Percentiles rank a stretch among this genome's conserved stretches.
These are phyloP conservation scores for Drosophila mimetica DNA, from an alignment of 2,888 invertebrate species.

Conservation along the genomic window DNA sequence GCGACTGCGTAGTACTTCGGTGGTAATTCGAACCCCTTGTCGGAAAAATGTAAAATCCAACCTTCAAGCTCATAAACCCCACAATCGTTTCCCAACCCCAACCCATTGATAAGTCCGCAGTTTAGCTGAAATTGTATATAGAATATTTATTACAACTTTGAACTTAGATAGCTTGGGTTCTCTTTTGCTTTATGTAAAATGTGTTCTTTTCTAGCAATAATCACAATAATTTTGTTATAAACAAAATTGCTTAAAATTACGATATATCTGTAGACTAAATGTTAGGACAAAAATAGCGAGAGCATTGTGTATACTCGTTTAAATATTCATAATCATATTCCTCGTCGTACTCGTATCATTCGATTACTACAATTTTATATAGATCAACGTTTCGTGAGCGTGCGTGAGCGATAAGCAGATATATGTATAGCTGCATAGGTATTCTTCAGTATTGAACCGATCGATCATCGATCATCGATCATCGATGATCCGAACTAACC, in stretches of 20 bases:
- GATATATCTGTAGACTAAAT: slow-evolving; percentile 73
- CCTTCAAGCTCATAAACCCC: neutral
- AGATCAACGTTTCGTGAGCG: slow-evolving; percentile 65
- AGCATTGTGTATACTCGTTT: slow-evolving; percentile 54
- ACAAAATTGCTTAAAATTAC: slow-evolving; percentile 81
- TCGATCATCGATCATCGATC: slow-evolving; percentile 7
- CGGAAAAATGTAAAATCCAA: neutral
- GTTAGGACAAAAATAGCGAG: slow-evolving; percentile 75
- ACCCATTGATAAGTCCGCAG: slow-evolving; percentile 6
- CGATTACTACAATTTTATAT: slow-evolving; percentile 58
- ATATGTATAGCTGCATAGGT: slow-evolving; percentile 21
- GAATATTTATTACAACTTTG: slow-evolving; percentile 71
- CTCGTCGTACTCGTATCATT: slow-evolving; percentile 44
- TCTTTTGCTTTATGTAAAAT: slow-evolving; percentile 68
- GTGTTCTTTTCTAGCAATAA: slow-evolving; percentile 82
- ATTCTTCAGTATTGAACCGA: slow-evolving; percentile 14
- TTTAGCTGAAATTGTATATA: slow-evolving; percentile 34
- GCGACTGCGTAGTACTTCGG: neutral
- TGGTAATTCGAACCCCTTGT: neutral
- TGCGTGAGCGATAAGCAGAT: slow-evolving; percentile 47
- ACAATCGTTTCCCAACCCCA: slow-evolving; percentile 1
- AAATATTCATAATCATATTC: slow-evolving; percentile 35
- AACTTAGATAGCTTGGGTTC: slow-evolving; percentile 72
- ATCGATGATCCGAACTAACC: slow-evolving; percentile 39
- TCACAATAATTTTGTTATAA: slow-evolving; percentile 83